Conservation (phyloP, 2,888 invertebrate genomes). For the Thelaira solivaga region DNA sequence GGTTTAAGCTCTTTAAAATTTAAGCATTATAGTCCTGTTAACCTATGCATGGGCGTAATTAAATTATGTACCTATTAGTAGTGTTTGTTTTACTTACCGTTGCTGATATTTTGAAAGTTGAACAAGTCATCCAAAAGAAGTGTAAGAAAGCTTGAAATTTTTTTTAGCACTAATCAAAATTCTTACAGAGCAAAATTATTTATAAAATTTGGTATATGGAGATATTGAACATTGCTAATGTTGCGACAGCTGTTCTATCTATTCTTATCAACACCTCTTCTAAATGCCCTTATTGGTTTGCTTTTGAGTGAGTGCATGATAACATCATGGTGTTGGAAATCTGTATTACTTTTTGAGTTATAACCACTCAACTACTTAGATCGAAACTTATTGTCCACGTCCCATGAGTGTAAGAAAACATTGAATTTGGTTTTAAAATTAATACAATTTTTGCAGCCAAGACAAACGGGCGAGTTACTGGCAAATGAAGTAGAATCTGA, state of each 20-base stretch:
- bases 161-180: constrained; percentile 35
- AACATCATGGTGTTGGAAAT: too few relatives aligned
- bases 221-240: too few relatives aligned
- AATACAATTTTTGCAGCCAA: constrained; percentile 49
- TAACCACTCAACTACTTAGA: too few relatives aligned
- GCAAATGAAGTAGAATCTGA: not conserved
- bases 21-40: constrained; percentile 61
- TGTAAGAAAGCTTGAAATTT: constrained; percentile 26
- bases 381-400: too few relatives aligned
- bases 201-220: too few relatives aligned
- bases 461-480: not conserved
- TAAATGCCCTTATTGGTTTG: too few relatives aligned
- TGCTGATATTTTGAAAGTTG: not conserved
- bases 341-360: too few relatives aligned
- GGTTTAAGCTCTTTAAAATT: not conserved
- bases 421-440: constrained; percentile 61
- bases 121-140: not conserved
- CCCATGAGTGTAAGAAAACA: constrained; percentile 57
- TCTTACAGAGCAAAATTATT: constrained; percentile 25
- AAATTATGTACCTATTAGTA: not conserved
- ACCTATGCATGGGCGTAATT: constrained; percentile 59
- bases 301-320: too few relatives aligned
- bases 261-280: too few relatives aligned
- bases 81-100: not conserved
- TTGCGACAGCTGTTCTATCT: too few relatives aligned